Percentiles rank a stretch among this genome's conserved stretches.
Conservation (phyloP, 2,888 invertebrate species). For the Acleris cristana region DNA sequence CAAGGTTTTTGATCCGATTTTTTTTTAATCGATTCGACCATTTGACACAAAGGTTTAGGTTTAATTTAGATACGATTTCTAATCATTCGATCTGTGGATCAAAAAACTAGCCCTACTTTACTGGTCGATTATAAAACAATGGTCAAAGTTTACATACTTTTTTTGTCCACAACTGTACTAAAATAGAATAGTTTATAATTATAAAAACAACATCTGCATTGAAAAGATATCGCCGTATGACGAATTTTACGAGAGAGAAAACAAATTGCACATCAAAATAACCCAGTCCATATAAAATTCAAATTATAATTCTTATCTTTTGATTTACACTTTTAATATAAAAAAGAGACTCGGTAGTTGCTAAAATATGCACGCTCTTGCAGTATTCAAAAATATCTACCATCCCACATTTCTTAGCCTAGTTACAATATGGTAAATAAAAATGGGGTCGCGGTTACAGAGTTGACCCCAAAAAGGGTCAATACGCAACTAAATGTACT, state of each 20-base stretch:
- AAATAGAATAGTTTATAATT: too few relatives aligned
- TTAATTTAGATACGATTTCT: too few relatives aligned
- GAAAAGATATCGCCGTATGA: too few relatives aligned
- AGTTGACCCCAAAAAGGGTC: conserved; percentile 41
- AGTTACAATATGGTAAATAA: conserved; percentile 59
- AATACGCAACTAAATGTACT: not conserved
- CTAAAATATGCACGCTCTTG: conserved; percentile 56
- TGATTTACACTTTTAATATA: conserved; percentile 17
- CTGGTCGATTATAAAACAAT: too few relatives aligned
- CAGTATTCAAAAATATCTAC: conserved; percentile 53
- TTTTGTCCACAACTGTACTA: too few relatives aligned
- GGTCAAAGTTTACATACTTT: too few relatives aligned
- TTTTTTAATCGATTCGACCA: too few relatives aligned
- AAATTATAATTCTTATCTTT: conserved; percentile 30
- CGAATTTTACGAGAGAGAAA: conserved; percentile 30
- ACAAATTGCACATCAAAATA: conserved; percentile 44
- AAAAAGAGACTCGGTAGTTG: conserved; percentile 25
- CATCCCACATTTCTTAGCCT: conserved; percentile 55
- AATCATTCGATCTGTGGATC: too few relatives aligned
- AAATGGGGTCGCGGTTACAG: conserved; percentile 18
- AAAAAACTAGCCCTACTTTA: too few relatives aligned
- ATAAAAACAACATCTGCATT: too few relatives aligned
- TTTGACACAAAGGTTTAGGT: too few relatives aligned
- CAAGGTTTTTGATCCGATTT: too few relatives aligned
- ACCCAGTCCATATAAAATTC: conserved; percentile 24